phyloP scores from a whole-genome alignment of 2,888 invertebrate genomes.

The Carpatolechia fugitivella region DNA sequence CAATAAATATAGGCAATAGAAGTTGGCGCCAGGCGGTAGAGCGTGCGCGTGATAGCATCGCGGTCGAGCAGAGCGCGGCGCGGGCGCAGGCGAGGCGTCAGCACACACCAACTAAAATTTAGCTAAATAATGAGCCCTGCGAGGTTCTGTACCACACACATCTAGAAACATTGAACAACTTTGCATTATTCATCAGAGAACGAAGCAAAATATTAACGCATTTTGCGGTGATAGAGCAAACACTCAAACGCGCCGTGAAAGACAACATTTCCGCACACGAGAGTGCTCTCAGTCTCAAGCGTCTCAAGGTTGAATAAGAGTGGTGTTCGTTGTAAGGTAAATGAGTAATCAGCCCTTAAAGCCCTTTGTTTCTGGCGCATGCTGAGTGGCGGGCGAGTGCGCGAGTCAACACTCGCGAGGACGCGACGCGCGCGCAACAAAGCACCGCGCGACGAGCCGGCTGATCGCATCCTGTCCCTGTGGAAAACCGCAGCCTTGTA shows the following conservation, averaged over 20 bases:
- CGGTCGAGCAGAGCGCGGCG: too few species aligned
- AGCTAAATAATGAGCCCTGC: slow-evolving; percentile 31
- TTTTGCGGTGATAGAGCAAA: background rate
- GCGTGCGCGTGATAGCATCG: slow-evolving; percentile 65
- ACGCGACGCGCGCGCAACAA: slow-evolving; percentile 19
- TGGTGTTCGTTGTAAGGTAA: slow-evolving; percentile 54
- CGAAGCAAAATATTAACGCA: slow-evolving; percentile 9
- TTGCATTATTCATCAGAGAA: background rate
- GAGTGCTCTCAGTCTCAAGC: slow-evolving; percentile 42
- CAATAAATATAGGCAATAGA: slow-evolving; percentile 58
- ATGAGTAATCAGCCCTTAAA: slow-evolving; percentile 45
- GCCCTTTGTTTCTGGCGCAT: slow-evolving; percentile 33
- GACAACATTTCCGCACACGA: slow-evolving; percentile 29
- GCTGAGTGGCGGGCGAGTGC: slow-evolving; percentile 15
- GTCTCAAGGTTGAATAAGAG: slow-evolving; percentile 50
- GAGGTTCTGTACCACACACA: background rate
- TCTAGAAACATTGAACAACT: too few species aligned
- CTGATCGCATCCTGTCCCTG: background rate
- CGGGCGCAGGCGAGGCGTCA: slow-evolving; percentile 38
- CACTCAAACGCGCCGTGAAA: slow-evolving; percentile 6
- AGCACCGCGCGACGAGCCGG: background rate
- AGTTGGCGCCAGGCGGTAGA: slow-evolving; percentile 61
- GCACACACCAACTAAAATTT: slow-evolving; percentile 49
- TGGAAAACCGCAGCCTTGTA: background rate
- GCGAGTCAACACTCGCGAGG: slow-evolving; percentile 35